Evolutionary conservation across 2,113 vertebrate genomes (phyloP), one percentile per base, ranked within the genome.

Genomic region (Prunella fulvescens): DNA sequence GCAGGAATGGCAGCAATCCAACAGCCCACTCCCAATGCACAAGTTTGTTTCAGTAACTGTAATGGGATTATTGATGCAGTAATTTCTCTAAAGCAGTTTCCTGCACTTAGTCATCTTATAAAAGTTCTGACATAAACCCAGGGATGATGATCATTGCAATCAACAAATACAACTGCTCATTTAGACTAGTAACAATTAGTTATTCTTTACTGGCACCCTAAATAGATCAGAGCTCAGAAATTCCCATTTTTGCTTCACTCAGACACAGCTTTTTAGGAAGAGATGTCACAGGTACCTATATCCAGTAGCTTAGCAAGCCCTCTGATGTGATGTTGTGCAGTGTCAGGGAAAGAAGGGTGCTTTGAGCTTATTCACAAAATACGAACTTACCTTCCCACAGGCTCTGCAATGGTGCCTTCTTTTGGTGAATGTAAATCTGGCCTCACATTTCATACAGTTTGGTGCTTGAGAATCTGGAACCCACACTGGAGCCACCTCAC

Each of bases 371-470:
- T n/a, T 69, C 57, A 88, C n/a, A 81, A 82, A 78, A 90, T 4
- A 65, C 0, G 3, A 79, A 95, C 98, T 98, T 98, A 99, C 99
- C 99, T 99, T 99, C 84, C 99, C 99, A 81, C 99, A 99, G 72
- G 99, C 99, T 98, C 99, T 99, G 98, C 99, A 99, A 97, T 99
- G 99, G 96, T 99, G 99, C 90, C 99, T 99, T 97, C 99, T 98
- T 98, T 99, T 99, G 95, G 99, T 99, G 97, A 99, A 99, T 79
- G 99, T 99, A 98, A 99, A 99, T 97, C 98, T 99, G 96, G 98
- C 98, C 95, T 99, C 99, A 72, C 99, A 99, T 96, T 99, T 99
- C 99, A 99, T 99, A 90, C 99, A 99, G 92, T 99, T 97, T n/a
- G 99, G 99, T 64, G 99, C 99, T 97, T 99, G 98, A 85, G 99